Base-by-base conservation (phyloP, 2,797 vertebrate species). In the Myioborus miniatus region DNA sequence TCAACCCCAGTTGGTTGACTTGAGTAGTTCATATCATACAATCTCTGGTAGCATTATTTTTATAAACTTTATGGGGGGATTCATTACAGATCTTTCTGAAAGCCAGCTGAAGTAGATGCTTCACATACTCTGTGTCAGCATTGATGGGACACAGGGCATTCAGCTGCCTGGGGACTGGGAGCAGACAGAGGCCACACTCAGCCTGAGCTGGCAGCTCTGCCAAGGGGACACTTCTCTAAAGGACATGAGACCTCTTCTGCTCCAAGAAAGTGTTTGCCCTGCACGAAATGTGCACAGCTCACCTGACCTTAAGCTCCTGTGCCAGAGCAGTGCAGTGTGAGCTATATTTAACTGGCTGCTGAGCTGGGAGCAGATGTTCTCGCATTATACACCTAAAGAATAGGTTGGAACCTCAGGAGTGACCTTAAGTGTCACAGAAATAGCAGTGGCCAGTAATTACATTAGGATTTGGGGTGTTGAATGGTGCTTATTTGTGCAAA, bases 261-360 rank as follows among this genome's bases (percentile, higher is more conserved):
- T 71, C 76, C 86, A 49, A 87, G 62, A 64, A 65, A 67, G 30
- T 11, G 81, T 83, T 93, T 93, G 46, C 88, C 78, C 92, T 76
- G 52, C 67, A 5, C 6, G 21, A 79, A 72, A 34, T 5, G 11
- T 29, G 4, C 60, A 2, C 52, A 39, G 69, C 97, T 97, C 96
- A 97, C 96, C 97, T 97, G 97, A 97, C 93, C 91, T 89, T 83
- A 90, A 94, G 67, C 69, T 90, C 4, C 78, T 89, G 5, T 95
- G 92, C 97, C 96, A 96, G 89, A 37, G 89, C 78, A 70, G 74
- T 30, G 46, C 92, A 68, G 67, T 9, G 67, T 39, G 71, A 53
- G 65, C 84, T 97, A 97, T 93, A 95, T 97, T 95, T 97, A 96
- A 93, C 90, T 19, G 56, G 32, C 85, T 70, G 77, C 95, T 95